Evolutionary conservation across 2,113 vertebrate genomes (phyloP).

Genomic region (Willisornis vidua): DNA sequence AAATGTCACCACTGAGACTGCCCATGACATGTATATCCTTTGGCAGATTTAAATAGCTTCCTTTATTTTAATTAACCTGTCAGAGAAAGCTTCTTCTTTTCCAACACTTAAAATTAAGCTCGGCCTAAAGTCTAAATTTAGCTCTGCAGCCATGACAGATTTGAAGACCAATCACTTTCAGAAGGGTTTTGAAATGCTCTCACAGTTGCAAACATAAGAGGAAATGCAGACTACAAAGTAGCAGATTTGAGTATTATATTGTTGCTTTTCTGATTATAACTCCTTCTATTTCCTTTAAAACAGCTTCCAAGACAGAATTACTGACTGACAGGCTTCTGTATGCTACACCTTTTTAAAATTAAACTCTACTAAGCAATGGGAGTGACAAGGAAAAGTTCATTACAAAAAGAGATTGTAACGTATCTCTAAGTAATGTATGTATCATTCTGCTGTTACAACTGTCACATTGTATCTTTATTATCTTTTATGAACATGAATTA

Average conservation of each 20-base stretch:
- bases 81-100: slow-evolving; percentile 33
- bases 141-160: background rate
- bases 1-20: background rate
- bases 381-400: background rate
- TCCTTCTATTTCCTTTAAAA: background rate
- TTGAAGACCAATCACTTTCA: background rate
- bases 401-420: background rate
- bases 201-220: background rate
- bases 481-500: background rate
- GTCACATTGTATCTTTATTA: background rate
- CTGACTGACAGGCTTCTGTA: background rate
- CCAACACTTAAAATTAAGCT: slow-evolving; percentile 44
- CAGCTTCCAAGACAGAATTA: background rate
- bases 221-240: background rate
- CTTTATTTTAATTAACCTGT: slow-evolving; percentile 59
- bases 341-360: slow-evolving; percentile 17
- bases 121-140: slow-evolving; percentile 22
- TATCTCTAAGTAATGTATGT: background rate
- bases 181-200: slow-evolving; percentile 8
- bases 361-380: background rate
- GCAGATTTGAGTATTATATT: background rate
- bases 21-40: background rate
- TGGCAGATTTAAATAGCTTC: slow-evolving; percentile 40
- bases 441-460: background rate
- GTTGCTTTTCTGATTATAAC: background rate